Conservation (phyloP, 2,888 invertebrate genomes). For the Drosophila lutescens region DNA sequence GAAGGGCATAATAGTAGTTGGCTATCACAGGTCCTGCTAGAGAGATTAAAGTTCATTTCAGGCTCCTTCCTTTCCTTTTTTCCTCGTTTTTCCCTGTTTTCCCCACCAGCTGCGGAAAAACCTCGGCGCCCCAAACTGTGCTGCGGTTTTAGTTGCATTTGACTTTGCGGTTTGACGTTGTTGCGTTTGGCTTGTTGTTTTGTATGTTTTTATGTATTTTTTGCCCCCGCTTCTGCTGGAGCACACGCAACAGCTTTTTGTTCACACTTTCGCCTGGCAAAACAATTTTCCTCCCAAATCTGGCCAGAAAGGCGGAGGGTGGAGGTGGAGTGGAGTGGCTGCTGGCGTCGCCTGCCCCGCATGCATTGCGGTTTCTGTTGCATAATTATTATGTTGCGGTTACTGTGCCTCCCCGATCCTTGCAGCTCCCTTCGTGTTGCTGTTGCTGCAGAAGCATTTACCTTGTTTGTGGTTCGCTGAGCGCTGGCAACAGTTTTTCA, state of each 20-base stretch:
- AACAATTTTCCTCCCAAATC: constrained; percentile 71
- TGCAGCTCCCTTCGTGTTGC: constrained; percentile 45
- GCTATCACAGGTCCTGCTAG: constrained; percentile 6
- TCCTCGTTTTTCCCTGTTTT: neutral
- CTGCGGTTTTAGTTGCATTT: constrained; percentile 79
- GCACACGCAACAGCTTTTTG: constrained; percentile 81
- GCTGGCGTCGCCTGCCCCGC: constrained; percentile 58
- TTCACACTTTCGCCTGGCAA: constrained; percentile 81
- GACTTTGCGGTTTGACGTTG: constrained; percentile 80
- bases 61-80: constrained; percentile 1
- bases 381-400: constrained; percentile 80
- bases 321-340: too few species aligned
- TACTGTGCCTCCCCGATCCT: constrained; percentile 33
- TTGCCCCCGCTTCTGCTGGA: constrained; percentile 42
- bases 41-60: constrained; percentile 18
- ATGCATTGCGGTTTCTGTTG: constrained; percentile 80
- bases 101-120: neutral
- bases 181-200: constrained; percentile 50
- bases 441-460: constrained; percentile 76
- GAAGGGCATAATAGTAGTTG: constrained; percentile 25
- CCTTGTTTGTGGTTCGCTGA: constrained; percentile 74
- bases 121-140: constrained; percentile 52
- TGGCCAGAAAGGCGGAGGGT: constrained; percentile 21
- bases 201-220: constrained; percentile 15
- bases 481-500: constrained; percentile 72